phyloP scores from a whole-genome alignment of 2,888 invertebrate species.

The Tortrix viridana region DNA sequence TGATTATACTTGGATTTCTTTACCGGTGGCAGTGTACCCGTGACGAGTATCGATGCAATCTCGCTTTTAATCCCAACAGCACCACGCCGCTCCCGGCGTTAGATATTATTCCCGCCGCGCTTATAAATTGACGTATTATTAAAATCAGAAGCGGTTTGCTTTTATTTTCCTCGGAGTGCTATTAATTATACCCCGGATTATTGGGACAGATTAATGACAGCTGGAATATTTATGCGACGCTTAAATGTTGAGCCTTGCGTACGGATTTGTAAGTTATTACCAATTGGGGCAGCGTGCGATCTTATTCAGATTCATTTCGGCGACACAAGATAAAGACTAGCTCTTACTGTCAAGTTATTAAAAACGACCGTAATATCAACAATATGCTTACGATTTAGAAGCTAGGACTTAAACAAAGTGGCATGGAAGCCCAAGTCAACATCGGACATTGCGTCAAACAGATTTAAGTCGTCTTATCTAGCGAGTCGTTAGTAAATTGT shows the following conservation, averaged over 20 bases:
- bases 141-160: conserved; percentile 33
- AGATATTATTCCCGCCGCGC: conserved; percentile 14
- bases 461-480: too few relatives aligned
- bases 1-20: too few relatives aligned
- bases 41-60: conserved; percentile 1
- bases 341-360: too few relatives aligned
- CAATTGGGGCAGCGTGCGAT: background rate
- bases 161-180: conserved; percentile 28
- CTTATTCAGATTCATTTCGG: background rate
- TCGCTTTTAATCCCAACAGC: background rate
- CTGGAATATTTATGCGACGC: conserved; percentile 20
- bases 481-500: too few relatives aligned
- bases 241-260: background rate
- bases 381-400: too few relatives aligned
- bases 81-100: background rate
- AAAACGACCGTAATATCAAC: too few relatives aligned
- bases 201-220: conserved; percentile 30
- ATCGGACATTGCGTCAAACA: too few relatives aligned
- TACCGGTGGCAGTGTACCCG: too few relatives aligned
- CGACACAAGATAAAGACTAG: background rate
- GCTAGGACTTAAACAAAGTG: too few relatives aligned
- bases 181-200: conserved; percentile 35
- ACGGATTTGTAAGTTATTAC: background rate
- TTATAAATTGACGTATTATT: conserved; percentile 37
- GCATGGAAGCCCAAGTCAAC: too few relatives aligned